phyloP scores from a whole-genome alignment of 2,113 vertebrate species.

The Macquaria ambigua region DNA sequence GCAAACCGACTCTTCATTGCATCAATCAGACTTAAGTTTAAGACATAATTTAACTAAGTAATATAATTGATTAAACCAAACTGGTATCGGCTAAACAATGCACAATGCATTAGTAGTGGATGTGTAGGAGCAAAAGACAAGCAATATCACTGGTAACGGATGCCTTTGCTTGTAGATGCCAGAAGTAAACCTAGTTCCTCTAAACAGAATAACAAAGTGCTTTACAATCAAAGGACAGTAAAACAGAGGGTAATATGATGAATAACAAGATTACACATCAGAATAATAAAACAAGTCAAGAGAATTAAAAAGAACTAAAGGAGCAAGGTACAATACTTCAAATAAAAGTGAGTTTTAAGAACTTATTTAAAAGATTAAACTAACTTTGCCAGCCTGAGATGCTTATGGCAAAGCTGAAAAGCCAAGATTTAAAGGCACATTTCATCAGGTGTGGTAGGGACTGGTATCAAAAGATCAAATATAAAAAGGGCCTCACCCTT shows the following conservation, averaged over 20 bases:
- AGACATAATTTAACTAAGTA: constrained; percentile 5
- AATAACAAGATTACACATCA: background rate
- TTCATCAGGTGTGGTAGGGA: background rate
- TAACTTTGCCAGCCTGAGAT: background rate
- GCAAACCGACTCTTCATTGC: background rate
- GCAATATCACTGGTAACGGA: background rate
- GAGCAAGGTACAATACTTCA: background rate
- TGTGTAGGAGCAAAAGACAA: background rate
- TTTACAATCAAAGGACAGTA: background rate
- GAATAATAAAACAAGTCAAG: background rate
- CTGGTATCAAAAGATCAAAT: background rate
- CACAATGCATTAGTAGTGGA: background rate
- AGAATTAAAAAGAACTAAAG: background rate
- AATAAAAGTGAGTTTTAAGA: background rate
- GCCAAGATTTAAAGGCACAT: background rate
- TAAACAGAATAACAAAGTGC: background rate
- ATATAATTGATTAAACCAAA: constrained; percentile 7
- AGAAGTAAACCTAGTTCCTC: background rate
- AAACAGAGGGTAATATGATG: background rate
- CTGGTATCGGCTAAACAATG: background rate
- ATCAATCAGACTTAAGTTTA: constrained; percentile 2
- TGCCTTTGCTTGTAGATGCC: background rate
- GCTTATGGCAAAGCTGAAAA: background rate
- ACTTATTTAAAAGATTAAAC: background rate
- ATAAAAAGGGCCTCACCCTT: background rate